These are phyloP conservation scores for Periplaneta americana DNA, from an alignment of 1,140 invertebrate species.

Conservation along the genomic window DNA sequence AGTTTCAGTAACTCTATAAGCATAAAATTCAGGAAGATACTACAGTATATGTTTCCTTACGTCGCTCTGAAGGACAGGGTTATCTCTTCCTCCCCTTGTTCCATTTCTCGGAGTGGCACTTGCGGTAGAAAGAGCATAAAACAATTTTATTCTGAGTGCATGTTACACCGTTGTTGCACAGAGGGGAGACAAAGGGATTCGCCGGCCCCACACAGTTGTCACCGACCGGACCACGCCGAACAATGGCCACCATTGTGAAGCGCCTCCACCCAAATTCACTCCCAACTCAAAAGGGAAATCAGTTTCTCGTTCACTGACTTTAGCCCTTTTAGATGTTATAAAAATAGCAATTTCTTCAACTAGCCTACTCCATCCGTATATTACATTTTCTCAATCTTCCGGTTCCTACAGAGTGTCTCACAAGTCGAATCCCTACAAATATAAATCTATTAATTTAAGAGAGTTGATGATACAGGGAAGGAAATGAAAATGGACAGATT, in stretches of 20 bases:
- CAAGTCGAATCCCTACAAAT: too few species aligned
- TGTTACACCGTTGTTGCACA: not conserved
- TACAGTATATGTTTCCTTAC: too few species aligned
- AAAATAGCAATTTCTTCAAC: not conserved
- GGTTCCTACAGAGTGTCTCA: not conserved
- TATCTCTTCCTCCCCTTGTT: too few species aligned
- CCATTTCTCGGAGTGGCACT: too few species aligned
- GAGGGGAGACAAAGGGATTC: not conserved
- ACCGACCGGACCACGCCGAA: conserved; percentile 1
- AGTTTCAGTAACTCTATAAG: too few species aligned
- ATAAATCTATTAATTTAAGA: too few species aligned
- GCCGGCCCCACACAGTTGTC: not conserved
- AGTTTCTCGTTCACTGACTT: conserved; percentile 1
- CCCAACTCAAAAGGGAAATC: conserved; percentile 7
- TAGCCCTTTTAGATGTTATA: conserved; percentile 1
- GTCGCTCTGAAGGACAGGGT: too few species aligned
- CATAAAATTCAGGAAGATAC: too few species aligned
- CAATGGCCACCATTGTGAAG: conserved; percentile 1
- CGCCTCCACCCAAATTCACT: not conserved
- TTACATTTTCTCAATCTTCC: not conserved
- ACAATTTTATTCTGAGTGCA: not conserved
- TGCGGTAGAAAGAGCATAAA: too few species aligned
- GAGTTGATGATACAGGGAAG: too few species aligned
- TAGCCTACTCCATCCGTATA: not conserved
- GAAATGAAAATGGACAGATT: too few species aligned